phyloP scores from a whole-genome alignment of 2,888 invertebrate genomes.

The Pherbina coryleti region DNA sequence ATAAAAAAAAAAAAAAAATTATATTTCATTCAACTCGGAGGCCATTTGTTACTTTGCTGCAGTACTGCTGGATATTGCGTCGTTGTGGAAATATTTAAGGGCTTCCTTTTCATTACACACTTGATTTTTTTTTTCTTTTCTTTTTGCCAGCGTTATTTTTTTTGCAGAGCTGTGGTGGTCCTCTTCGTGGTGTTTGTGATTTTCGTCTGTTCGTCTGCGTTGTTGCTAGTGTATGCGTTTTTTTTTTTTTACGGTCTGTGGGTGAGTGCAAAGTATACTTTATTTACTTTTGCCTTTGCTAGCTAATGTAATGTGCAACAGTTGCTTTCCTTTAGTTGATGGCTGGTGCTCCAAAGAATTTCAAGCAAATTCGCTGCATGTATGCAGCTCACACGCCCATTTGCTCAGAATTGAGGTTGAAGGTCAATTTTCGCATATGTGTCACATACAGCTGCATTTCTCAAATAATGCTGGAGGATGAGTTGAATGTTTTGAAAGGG shows the following conservation, averaged over 20 bases:
- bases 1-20: neutral
- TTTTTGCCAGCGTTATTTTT: too few relatives aligned
- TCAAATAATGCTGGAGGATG: neutral
- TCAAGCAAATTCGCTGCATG: constrained; percentile 1
- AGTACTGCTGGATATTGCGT: neutral
- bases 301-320: constrained; percentile 9
- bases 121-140: too few relatives aligned
- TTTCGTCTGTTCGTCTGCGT: neutral
- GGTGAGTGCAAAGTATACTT: neutral
- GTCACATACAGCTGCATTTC: neutral
- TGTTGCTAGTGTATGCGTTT: neutral
- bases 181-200: neutral
- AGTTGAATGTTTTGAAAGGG: neutral
- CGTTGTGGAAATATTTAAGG: too few relatives aligned
- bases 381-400: neutral
- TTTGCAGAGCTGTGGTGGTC: neutral
- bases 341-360: neutral
- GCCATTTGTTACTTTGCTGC: neutral
- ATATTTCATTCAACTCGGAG: neutral
- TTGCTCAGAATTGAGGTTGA: neutral
- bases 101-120: too few relatives aligned
- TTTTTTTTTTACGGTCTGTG: too few relatives aligned
- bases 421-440: neutral
- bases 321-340: constrained; percentile 6
- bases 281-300: constrained; percentile 5